Conservation (phyloP, 2,797 vertebrate genomes). For the Melanogrammus aeglefinus region DNA sequence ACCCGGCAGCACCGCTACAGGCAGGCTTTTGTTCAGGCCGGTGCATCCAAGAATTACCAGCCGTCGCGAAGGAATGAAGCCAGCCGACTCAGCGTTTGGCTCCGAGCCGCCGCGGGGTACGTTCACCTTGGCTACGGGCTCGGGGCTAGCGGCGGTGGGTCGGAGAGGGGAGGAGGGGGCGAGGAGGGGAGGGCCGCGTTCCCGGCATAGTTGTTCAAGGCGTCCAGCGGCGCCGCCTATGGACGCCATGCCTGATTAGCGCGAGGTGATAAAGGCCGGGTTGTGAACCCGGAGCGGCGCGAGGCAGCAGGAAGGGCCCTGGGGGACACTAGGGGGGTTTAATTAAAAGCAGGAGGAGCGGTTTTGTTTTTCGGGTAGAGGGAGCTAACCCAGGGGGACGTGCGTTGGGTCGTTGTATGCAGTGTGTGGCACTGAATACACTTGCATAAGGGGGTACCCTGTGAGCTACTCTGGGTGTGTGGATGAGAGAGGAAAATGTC, state of each 20-base stretch:
- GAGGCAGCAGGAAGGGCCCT: slow-evolving; percentile 47
- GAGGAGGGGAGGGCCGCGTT: slow-evolving; percentile 12
- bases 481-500: not conserved
- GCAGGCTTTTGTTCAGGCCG: too few species aligned
- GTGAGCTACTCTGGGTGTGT: slow-evolving; percentile 1
- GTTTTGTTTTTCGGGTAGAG: not conserved
- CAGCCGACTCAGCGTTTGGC: not conserved
- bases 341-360: slow-evolving; percentile 42
- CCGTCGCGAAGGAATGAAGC: not conserved
- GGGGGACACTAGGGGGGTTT: slow-evolving; percentile 42
- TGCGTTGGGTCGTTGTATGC: not conserved
- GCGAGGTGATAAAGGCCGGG: slow-evolving; percentile 35
- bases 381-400: slow-evolving; percentile 10
- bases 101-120: slow-evolving; percentile 27
- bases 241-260: slow-evolving; percentile 28
- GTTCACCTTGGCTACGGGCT: slow-evolving; percentile 14
- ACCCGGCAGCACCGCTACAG: too few species aligned
- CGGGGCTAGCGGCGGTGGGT: too few species aligned
- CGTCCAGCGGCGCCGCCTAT: slow-evolving; percentile 18
- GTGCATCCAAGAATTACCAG: too few species aligned
- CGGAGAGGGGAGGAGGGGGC: slow-evolving; percentile 8
- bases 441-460: slow-evolving; percentile 18
- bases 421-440: not conserved
- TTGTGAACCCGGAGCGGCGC: slow-evolving; percentile 32
- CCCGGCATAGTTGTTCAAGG: slow-evolving; percentile 32